Base-by-base conservation (phyloP, 1,140 invertebrate species). In the Eriosoma lanigerum region DNA sequence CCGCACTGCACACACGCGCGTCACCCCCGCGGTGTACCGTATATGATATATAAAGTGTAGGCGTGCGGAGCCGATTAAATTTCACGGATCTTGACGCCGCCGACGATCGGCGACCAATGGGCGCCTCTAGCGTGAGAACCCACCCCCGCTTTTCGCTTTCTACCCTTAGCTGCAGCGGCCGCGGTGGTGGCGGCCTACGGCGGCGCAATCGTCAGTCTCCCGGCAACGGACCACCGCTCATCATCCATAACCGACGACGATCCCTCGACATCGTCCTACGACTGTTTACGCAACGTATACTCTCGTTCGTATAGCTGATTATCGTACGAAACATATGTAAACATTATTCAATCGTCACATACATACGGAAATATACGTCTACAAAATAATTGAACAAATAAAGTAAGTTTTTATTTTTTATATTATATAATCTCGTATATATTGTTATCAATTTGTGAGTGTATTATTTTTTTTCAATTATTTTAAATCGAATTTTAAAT, bases 31-130 rank as follows among this genome's bases (percentile, higher is more conserved):
- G n/a, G 29, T 32, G 26, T 24, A 32, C 62, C 5, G 5, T 64
- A n/a, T n/a, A n/a, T n/a, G 12, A 12, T 19, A 19, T 1, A 46
- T 3, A n/a, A 48, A 4, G 68, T 68, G n/a, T 24, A 54, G 8
- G 52, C 32, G 73, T 15, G 38, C 44, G 75, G 56, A 21, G 56
- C 17, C 38, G 75, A 48, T 32, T 38, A 56, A 29, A 48, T 78
- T 76, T 76, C 54, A 76, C 73, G 73, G 73, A 21, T 76, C 54
- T 76, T 58, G 58, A n/a, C 26, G 29, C 24, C 44, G 62, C 44
- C 29, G 86, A 90, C n/a, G 90, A 91, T 83, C 90, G 90, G 90
- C 24, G 90, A 92, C 83, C 91, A 90, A 75, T 90, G 90, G 3
- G 85, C 85, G 9, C 85, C 85, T 1, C 85, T 84, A 60, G 84